Conservation (phyloP, 2,888 invertebrate species). For the Dynastes tityus region DNA sequence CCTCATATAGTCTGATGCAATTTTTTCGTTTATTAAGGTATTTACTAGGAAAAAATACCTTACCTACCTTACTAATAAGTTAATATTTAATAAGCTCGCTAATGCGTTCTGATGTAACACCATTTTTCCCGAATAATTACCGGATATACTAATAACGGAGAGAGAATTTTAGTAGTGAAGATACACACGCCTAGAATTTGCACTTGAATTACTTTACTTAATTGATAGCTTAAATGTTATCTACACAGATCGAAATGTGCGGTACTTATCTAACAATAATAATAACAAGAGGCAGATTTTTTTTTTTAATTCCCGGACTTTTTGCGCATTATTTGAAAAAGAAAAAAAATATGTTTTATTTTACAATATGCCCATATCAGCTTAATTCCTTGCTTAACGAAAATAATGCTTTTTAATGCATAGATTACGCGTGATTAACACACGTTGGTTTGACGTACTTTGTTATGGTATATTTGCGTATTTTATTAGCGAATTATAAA, state of each 20-base stretch:
- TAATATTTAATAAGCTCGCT: constrained; percentile 36
- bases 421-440: not conserved
- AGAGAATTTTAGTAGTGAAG: not conserved
- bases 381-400: not conserved
- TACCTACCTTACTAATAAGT: constrained; percentile 37
- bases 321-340: constrained; percentile 3
- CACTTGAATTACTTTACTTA: constrained; percentile 10
- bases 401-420: not conserved
- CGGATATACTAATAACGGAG: not conserved
- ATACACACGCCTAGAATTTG: not conserved
- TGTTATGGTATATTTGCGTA: not conserved
- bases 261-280: constrained; percentile 30
- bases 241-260: constrained; percentile 10
- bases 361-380: not conserved
- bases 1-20: constrained; percentile 19
- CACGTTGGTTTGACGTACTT: not conserved
- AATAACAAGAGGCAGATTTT: constrained; percentile 6
- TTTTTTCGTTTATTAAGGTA: constrained; percentile 27
- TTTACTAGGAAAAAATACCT: constrained; percentile 18
- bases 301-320: not conserved
- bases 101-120: constrained; percentile 21
- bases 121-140: constrained; percentile 14
- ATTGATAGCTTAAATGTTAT: constrained; percentile 32
- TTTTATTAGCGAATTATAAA: constrained; percentile 8
- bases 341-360: not conserved